A percentile compares a stretch with the other conserved stretches of the same genome.
Evolutionary conservation across 2,113 vertebrate species (phyloP).

Genomic region (Onychorhynchus coronatus): DNA sequence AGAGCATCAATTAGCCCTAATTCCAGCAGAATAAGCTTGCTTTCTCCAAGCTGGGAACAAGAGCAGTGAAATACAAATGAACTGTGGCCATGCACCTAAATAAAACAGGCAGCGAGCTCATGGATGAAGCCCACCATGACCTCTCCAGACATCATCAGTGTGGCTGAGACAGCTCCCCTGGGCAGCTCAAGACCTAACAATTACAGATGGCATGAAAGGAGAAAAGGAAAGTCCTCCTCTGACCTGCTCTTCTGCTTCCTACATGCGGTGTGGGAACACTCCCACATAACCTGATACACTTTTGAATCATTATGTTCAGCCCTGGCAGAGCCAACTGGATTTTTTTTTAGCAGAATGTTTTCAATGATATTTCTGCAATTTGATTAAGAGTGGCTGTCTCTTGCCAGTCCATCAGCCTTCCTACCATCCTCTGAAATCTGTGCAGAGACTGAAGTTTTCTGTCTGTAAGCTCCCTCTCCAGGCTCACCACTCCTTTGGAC

Average conservation of each 20-base stretch:
- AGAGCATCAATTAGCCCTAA: not conserved
- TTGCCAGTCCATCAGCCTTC: not conserved
- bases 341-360: not conserved
- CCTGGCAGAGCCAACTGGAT: not conserved
- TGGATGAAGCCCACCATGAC: rapidly evolving
- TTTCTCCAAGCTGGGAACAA: not conserved
- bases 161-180: rapidly evolving
- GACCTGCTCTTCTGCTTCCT: not conserved
- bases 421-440: not conserved
- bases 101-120: not conserved
- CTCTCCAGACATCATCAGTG: rapidly evolving
- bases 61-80: not conserved
- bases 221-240: not conserved
- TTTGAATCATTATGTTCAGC: not conserved
- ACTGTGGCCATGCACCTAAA: not conserved
- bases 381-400: not conserved
- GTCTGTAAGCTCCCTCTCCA: not conserved
- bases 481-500: not conserved
- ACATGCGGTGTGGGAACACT: not conserved
- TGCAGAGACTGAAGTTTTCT: not conserved
- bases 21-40: not conserved
- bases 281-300: not conserved
- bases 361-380: not conserved
- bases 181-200: not conserved
- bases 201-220: not conserved